Conservation (phyloP, 2,797 vertebrate genomes). For the Ptychadena robeensis region DNA sequence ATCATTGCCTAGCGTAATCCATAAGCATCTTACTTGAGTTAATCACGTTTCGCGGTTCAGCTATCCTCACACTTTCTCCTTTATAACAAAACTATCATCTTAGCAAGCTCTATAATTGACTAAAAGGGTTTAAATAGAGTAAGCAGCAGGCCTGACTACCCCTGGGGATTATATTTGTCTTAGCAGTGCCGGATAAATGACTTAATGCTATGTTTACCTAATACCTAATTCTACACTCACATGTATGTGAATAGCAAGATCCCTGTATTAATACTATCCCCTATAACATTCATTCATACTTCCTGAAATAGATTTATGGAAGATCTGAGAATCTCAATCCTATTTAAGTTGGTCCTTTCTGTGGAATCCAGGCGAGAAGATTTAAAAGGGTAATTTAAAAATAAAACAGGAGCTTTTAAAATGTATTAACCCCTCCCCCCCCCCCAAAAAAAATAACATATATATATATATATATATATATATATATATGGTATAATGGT, state of each 20-base stretch:
- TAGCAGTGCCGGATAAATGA: neutral
- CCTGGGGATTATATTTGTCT: constrained; percentile 17
- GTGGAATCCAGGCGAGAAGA: neutral
- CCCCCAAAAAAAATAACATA: too few species aligned
- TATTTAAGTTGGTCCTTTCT: neutral
- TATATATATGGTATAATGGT: too few species aligned
- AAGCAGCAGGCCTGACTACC: neutral
- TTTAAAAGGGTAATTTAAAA: neutral
- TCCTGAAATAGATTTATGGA: neutral
- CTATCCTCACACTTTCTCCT: constrained; percentile 18
- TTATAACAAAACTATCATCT: constrained; percentile 38
- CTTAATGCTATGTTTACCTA: neutral
- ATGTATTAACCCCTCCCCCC: too few species aligned
- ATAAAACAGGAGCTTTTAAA: neutral
- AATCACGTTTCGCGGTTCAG: constrained; percentile 43
- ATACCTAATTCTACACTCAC: neutral
- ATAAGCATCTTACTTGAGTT: constrained; percentile 29
- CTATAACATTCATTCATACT: neutral
- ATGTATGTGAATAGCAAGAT: neutral
- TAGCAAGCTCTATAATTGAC: constrained; percentile 31
- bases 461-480: too few species aligned
- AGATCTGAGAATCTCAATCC: neutral
- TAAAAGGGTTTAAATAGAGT: constrained; percentile 32
- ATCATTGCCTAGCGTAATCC: constrained; percentile 12
- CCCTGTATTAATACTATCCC: neutral